Evolutionary conservation across 2,797 vertebrate genomes (phyloP), one percentile per base, ranked within the genome.

Genomic region (Rhabdomys pumilio): DNA sequence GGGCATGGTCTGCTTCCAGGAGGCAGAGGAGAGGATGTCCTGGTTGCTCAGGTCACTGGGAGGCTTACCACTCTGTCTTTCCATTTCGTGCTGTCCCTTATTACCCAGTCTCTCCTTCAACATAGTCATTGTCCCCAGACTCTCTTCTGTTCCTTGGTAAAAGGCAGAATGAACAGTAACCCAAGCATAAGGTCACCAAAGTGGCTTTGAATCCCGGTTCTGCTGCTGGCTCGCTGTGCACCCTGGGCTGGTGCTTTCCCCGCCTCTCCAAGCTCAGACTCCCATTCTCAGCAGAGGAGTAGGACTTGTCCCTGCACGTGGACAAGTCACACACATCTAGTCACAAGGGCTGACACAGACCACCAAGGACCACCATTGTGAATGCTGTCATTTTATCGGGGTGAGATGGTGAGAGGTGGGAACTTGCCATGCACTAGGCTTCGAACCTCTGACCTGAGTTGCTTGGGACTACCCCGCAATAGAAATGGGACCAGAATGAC

Each of bases 61-160:
- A 76, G 7, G 11, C 41, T 44, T 44, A 19, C 57, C 13, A 1
- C 20, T 50, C 20, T 50, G 41, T 24, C 44, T 75, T 29, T 57
- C 31, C 31, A 20, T 31, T 26, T 55, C 22, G 9, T 20, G 22
- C 34, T 12, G n/a, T 41, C 38, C 50, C 34, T 55, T 1, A 0
- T 15, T 34, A 15, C 19, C 80, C 6, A 0, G 0, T 73, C 24
- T 76, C 26, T 76, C 6, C 50, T 84, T 4, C 20, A 15, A 0
- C 8, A 10, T 15, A 29, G 20, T 5, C 6, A 5, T 44, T 67
- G 81, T 29, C 50, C 15, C 26, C 10, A 41, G 67, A 7, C 87
- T 24, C 53, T 73, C 53, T 19, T 80, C 38, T 17, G 19, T 80
- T 20, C 61, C 73, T 38, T 2, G 6, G 11, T 11, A 0, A 0